phyloP scores from a whole-genome alignment of 2,888 invertebrate species.

The Acronicta alni region DNA sequence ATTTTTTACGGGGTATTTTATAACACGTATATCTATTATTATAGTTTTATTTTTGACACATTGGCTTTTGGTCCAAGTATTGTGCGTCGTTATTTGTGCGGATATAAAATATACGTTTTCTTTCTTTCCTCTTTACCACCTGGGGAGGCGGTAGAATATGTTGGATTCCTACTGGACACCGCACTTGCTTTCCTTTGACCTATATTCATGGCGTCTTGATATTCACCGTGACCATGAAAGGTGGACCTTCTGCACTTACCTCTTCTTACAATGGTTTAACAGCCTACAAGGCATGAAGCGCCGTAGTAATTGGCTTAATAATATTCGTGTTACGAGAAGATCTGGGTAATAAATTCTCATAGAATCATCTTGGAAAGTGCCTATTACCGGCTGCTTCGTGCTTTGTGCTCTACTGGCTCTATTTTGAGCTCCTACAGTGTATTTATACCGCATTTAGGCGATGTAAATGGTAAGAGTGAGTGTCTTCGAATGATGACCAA shows the following conservation, averaged over 20 bases:
- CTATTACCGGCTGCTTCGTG: constrained; percentile 26
- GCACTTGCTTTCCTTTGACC: too few species aligned
- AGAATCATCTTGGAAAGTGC: constrained; percentile 52
- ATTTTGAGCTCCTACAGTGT: constrained; percentile 21
- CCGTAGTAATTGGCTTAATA: constrained; percentile 54
- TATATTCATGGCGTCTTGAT: too few species aligned
- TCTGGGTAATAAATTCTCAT: constrained; percentile 55
- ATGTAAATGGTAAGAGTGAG: not conserved
- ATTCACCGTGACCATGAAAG: not conserved
- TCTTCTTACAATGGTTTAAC: constrained; percentile 14
- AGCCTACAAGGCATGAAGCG: constrained; percentile 39
- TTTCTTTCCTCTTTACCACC: too few species aligned
- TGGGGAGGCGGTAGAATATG: too few species aligned
- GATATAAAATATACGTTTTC: too few species aligned
- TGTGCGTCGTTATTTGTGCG: too few species aligned
- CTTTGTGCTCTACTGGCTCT: constrained; percentile 23
- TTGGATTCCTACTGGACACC: too few species aligned
- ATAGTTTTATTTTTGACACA: too few species aligned
- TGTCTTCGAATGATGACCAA: too few species aligned
- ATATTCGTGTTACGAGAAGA: constrained; percentile 53
- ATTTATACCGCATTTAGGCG: constrained; percentile 12
- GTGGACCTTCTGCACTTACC: constrained; percentile 16
- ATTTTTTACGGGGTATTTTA: too few species aligned
- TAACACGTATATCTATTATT: too few species aligned
- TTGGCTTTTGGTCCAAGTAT: too few species aligned